Base-by-base conservation (phyloP, 2,113 vertebrate genomes). In the Coreoperca whiteheadi region DNA sequence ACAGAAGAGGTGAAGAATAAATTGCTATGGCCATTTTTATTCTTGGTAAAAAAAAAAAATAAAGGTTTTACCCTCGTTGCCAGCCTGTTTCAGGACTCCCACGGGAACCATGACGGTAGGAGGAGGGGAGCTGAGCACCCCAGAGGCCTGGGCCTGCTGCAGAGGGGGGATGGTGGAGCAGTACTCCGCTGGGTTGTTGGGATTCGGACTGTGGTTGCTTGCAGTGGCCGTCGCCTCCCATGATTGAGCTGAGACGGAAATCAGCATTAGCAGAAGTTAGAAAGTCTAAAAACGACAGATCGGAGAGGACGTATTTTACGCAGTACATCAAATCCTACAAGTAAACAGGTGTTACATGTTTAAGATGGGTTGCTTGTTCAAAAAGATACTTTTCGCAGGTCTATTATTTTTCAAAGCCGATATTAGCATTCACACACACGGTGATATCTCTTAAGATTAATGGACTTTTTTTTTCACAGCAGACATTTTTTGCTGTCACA, bases 91-190 rank as follows among this genome's bases (percentile, higher is more conserved):
- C 83, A 99, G 94, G 92, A 99, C 97, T 90, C 98, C 98, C 92
- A 99, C 98, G 21, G 98, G 98, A 82, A 99, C 98, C 98, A 99
- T 99, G 93, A 99, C 98, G 39, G 98, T 99, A 93, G 98, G 98
- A 91, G 98, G 98, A 0, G 98, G 98, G 23, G 97, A 99, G 95
- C 97, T 97, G 92, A 99, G 97, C 28, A 96, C 97, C 2, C 98
- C 98, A 1, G 98, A 99, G 67, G 98, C 98, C 95, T 98, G 97
- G 83, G 98, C 98, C 95, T 99, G 98, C 95, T 99, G 98, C 92
- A 99, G 96, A 59, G 98, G 98, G 87, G 98, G 98, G 92, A 99
- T 96, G 93, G 98, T 99, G 95, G 98, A 99, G 97, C 98, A 99
- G 96, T 99, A 99, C 93, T 99, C 98, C 15, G 98, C 96, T 0